phyloP scores from a whole-genome alignment of 1,140 invertebrate species.

The Drosophila sechellia region DNA sequence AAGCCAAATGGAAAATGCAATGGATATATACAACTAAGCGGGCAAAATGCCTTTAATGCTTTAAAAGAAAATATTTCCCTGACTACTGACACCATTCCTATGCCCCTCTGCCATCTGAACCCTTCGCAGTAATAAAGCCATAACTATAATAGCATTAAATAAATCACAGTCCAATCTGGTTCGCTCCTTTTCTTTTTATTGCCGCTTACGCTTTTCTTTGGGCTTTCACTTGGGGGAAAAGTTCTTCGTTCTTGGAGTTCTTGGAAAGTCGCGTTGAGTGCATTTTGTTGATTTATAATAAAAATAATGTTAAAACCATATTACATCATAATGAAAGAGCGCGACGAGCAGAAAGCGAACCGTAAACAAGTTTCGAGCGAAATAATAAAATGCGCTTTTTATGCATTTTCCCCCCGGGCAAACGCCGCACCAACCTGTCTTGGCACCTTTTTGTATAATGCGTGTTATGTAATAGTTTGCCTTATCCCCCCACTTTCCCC shows the following conservation, averaged over 20 bases:
- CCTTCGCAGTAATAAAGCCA: constrained; percentile 40
- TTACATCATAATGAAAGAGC: constrained; percentile 73
- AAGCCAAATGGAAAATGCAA: not conserved
- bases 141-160: constrained; percentile 72
- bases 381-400: constrained; percentile 81
- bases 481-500: constrained; percentile 7
- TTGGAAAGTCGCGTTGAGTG: constrained; percentile 65
- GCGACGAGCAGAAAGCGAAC: constrained; percentile 30
- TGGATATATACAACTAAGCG: too few relatives aligned
- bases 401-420: constrained; percentile 54
- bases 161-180: constrained; percentile 57
- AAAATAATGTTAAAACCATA: constrained; percentile 80
- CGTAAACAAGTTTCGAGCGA: constrained; percentile 79
- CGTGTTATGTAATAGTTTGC: constrained; percentile 77
- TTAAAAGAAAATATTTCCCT: not conserved
- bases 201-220: constrained; percentile 2
- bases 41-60: not conserved
- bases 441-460: constrained; percentile 54
- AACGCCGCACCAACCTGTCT: constrained; percentile 2
- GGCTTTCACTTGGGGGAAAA: constrained; percentile 28
- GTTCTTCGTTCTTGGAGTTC: too few relatives aligned
- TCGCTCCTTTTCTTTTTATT: constrained; percentile 6
- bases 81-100: not conserved
- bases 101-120: constrained; percentile 7
- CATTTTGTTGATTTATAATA: constrained; percentile 79